Base-by-base conservation (phyloP, 1,140 invertebrate genomes). In the Colletes gigas region DNA sequence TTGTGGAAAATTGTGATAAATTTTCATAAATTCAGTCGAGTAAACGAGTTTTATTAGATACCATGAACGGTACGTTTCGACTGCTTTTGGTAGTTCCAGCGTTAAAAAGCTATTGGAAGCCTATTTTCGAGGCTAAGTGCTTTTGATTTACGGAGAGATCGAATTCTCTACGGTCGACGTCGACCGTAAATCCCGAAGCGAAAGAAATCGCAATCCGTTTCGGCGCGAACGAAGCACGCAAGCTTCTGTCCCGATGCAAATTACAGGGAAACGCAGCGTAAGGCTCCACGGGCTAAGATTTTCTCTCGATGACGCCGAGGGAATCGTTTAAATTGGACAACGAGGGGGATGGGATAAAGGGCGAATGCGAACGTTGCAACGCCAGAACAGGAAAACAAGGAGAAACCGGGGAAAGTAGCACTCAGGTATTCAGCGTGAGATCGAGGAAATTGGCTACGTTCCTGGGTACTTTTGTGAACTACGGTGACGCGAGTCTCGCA, bases 361-460 rank as follows among this genome's bases (percentile, higher is more conserved):
- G 50, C 3, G 39, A 17, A 21, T n/a, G 50, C 41, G 10, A 4
- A 15, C 60, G 60, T n/a, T 62, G 14, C 60, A 21, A 30, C 19
- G 14, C 14, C 15, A 60, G 39, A 19, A 21, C 57, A 10, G 15
- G 54, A 21, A 69, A 77, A 39, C 74, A 71, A 59, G 12, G 67
- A 55, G 60, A 55, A 74, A 76, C 77, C 2, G 30, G 62, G 54
- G 55, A 83, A 59, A 77, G 74, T 54, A 70, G 66, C 57, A 54
- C 54, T 77, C 74, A 1, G 44, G 68, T 71, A 78, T 71, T 78
- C 76, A 52, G 57, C 76, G 47, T 9, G 68, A 62, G 57, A 41
- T 44, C 44, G 57, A 54, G 68, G 67, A 71, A 78, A 78, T 78
- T 84, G 84, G 66, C 75, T 84, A 81, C 60, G 72, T 83, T 73